Evolutionary conservation across 1,140 invertebrate genomes (phyloP).

Genomic region (Diorhabda carinulata): DNA sequence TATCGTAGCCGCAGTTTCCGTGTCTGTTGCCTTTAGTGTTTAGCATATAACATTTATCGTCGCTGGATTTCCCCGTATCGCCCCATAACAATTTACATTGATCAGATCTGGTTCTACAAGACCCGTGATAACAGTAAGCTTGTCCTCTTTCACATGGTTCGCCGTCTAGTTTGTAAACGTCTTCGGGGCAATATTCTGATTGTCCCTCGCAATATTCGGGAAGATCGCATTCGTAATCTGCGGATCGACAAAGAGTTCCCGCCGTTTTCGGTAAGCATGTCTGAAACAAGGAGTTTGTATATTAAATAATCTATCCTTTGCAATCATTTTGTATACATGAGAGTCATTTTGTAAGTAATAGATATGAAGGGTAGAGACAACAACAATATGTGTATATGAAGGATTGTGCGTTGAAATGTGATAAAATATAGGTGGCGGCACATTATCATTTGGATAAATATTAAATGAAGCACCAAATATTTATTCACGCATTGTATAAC

Average conservation of each 20-base stretch:
- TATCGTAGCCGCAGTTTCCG: constrained; percentile 95
- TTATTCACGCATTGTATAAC: no score
- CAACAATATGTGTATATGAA: no score
- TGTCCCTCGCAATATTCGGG: constrained; percentile 94
- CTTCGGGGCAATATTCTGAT: constrained; percentile 87
- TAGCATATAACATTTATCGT: constrained; percentile 80
- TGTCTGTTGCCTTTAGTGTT: constrained; percentile 79
- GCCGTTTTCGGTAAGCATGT: constrained; percentile 71
- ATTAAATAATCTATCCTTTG: no score
- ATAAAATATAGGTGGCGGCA: no score
- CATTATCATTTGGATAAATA: no score
- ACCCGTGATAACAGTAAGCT: constrained; percentile 89
- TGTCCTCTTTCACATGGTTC: constrained; percentile 70
- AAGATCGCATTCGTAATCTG: constrained; percentile 87
- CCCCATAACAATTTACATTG: constrained; percentile 96
- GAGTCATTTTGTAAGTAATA: no score
- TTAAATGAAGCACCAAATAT: no score
- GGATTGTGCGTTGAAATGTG: no score
- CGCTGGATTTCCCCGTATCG: constrained; percentile 79
- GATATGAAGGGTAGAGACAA: no score
- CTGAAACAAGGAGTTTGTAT: constrained; percentile 44
- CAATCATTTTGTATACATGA: no score
- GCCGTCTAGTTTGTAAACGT: constrained; percentile 90
- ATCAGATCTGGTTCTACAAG: constrained; percentile 84
- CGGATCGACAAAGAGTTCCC: constrained; percentile 76